These are phyloP conservation scores for Calonectris borealis DNA, from an alignment of 2,113 vertebrate genomes.

Conservation along the genomic window DNA sequence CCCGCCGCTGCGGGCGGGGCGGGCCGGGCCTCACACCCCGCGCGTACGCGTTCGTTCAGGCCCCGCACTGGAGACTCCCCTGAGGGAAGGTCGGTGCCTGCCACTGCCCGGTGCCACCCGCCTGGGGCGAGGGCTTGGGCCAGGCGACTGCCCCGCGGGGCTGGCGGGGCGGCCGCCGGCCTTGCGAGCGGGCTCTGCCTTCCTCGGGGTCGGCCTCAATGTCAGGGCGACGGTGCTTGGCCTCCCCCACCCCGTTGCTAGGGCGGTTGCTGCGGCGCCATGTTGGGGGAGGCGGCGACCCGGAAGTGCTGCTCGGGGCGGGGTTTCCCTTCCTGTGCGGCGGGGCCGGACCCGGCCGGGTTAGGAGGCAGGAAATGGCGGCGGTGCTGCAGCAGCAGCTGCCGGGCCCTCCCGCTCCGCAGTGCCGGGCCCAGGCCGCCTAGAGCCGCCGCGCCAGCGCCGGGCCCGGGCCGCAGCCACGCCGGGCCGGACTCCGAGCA, in stretches of 20 bases:
- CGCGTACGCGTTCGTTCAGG: rapidly evolving
- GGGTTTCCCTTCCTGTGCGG: constrained; percentile 66
- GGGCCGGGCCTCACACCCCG: background rate
- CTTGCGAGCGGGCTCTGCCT: background rate
- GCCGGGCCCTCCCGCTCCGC: constrained; percentile 34
- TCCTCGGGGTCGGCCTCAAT: background rate
- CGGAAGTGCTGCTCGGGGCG: constrained; percentile 29
- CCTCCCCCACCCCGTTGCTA: background rate
- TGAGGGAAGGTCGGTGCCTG: background rate
- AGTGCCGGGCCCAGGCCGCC: constrained; percentile 1
- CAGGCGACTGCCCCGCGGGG: background rate
- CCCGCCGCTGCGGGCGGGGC: background rate
- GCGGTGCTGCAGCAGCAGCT: constrained; percentile 61
- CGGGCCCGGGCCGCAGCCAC: constrained; percentile 58
- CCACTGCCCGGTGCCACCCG: background rate
- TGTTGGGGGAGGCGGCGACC: background rate
- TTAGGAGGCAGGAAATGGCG: constrained; percentile 62
- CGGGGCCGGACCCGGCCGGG: constrained; percentile 36
- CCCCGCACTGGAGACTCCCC: background rate
- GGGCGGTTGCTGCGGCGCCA: background rate
- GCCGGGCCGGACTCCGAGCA: constrained; percentile 79
- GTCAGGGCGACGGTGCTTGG: background rate
- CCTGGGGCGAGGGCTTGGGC: background rate
- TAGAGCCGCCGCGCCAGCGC: constrained; percentile 13
- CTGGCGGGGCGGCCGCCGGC: background rate